Conservation (phyloP, 2,888 invertebrate species). For the Onthophagus sagittarius region DNA sequence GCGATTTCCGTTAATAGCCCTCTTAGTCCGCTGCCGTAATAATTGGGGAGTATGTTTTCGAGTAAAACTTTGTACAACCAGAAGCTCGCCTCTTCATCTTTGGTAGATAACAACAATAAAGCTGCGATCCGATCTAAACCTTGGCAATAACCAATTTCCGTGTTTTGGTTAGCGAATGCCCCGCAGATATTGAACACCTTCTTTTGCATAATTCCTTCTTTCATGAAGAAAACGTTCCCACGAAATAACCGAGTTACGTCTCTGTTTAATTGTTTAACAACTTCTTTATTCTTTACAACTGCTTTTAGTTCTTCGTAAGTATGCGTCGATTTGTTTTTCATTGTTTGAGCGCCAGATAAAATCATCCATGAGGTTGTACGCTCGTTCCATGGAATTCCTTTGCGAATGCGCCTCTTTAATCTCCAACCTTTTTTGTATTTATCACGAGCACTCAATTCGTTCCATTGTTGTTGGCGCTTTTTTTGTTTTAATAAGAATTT, state of each 20-base stretch:
- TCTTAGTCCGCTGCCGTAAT: constrained; percentile 86
- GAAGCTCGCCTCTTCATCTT: constrained; percentile 87
- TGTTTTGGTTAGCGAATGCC: constrained; percentile 86
- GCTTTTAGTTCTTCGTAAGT: constrained; percentile 67
- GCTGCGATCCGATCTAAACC: constrained; percentile 91
- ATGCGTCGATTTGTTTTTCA: constrained; percentile 59
- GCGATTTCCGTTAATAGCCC: constrained; percentile 86
- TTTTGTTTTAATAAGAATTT: constrained; percentile 77
- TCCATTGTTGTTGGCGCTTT: constrained; percentile 78
- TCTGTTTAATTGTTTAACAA: constrained; percentile 78
- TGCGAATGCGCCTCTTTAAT: constrained; percentile 84
- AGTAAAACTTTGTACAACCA: constrained; percentile 90
- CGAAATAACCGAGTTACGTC: constrained; percentile 93
- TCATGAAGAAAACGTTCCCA: constrained; percentile 88
- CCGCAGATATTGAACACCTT: constrained; percentile 81
- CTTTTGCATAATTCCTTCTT: constrained; percentile 67
- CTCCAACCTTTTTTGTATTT: constrained; percentile 66
- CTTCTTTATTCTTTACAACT: constrained; percentile 64
- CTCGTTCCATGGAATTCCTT: constrained; percentile 79
- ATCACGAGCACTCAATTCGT: constrained; percentile 64
- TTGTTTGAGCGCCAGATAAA: constrained; percentile 73
- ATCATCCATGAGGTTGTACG: constrained; percentile 78
- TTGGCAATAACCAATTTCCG: constrained; percentile 89
- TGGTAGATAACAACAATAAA: constrained; percentile 77
- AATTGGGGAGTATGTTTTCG: constrained; percentile 79